Evolutionary conservation across 53 echinoderm and acorn worm genomes (phyloP), one percentile per base, ranked within the genome.

Genomic region (Zoroaster sp.): DNA sequence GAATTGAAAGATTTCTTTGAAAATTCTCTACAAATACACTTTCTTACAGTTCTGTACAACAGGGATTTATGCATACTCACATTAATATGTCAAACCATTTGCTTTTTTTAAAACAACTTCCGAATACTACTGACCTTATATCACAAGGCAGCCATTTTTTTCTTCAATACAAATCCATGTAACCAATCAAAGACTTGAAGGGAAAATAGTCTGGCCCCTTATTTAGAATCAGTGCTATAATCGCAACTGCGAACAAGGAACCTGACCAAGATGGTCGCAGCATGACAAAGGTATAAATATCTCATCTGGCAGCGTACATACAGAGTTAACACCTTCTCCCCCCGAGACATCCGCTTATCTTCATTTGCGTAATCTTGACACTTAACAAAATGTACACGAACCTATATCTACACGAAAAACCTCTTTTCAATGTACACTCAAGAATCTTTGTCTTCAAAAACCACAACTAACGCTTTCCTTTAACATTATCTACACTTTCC

Each of bases 1-100:
- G 49, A 49, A 76, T 73, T n/a, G 73, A 7, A 37, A 73, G 73
- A 42, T 49, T 75, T 21, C 30, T 59, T 4, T 78, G 77, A 33
- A 25, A 77, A 77, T 35, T 77, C 77, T 77, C 49, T 52, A 77
- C 77, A 77, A 77, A 28, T 59, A 40, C 78, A 63, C 25, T 78
- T 35, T 78, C 59, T 78, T 78, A 78, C 78, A 78, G 40, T 59
- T 36, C n/a, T 54, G 35, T 59, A 53, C 35, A 53, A 78, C 78
- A 63, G 47, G 12, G 4, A 8, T 43, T 13, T 5, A 39, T 37
- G 37, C 21, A 18, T 31, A 76, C 17, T 31, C 49, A 32, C 49
- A 51, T 31, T 43, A 13, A 23, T 31, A 33, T 49, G 32, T 51
- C 76, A 30, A 36, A 33, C 28, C 25, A 8, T 14, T 10, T 76